Percentiles rank a stretch among this genome's conserved stretches.
Evolutionary conservation across 2,888 invertebrate genomes (phyloP).

Genomic region (Heterodera filipjevi): DNA sequence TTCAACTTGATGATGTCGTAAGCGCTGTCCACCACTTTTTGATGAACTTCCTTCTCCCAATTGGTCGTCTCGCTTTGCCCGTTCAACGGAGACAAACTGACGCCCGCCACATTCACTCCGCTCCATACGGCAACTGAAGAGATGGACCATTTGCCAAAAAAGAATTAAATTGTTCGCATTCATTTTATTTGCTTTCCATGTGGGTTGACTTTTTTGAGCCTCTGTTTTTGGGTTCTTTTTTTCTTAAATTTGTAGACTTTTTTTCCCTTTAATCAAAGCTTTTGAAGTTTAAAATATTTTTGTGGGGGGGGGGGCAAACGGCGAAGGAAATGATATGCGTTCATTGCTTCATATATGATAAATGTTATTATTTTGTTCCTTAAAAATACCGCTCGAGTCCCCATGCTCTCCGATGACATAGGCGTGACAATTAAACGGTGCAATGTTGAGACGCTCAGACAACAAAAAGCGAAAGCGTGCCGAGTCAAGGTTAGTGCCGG

Average conservation of each 20-base stretch:
- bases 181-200: too few species aligned
- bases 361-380: too few species aligned
- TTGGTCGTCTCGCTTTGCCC: conserved; percentile 76
- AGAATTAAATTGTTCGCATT: too few species aligned
- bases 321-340: too few species aligned
- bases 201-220: too few species aligned
- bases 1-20: conserved; percentile 66
- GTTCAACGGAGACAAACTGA: conserved; percentile 76
- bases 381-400: conserved; percentile 80
- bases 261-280: too few species aligned
- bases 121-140: conserved; percentile 85
- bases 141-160: background rate
- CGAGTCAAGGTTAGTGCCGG: conserved; percentile 90
- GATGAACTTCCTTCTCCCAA: conserved; percentile 78
- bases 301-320: too few species aligned
- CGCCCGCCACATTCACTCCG: conserved; percentile 87
- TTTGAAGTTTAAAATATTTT: too few species aligned
- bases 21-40: conserved; percentile 75
- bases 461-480: conserved; percentile 86
- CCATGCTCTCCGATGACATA: conserved; percentile 95
- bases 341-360: too few species aligned
- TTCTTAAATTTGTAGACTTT: too few species aligned
- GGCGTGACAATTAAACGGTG: conserved; percentile 83
- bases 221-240: too few species aligned
- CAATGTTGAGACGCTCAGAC: conserved; percentile 80